Base-by-base conservation (phyloP, 92 coral and sea anemone genomes). In the Galaxea fascicularis region DNA sequence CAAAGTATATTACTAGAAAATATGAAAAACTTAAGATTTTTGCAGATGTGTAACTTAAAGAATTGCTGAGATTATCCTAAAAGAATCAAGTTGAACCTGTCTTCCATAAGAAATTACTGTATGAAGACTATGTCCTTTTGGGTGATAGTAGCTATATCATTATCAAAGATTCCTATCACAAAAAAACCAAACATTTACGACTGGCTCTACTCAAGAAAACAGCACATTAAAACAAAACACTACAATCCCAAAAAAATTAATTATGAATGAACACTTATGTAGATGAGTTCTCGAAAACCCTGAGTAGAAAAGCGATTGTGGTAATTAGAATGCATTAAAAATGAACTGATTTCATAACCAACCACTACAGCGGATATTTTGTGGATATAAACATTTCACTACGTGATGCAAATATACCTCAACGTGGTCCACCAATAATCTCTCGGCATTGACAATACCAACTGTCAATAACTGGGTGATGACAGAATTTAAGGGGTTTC, bases 401-500 rank as follows among this genome's bases (percentile, higher is more conserved):
- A 82, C 31, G n/a, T 9, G 25, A 76, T 31, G 65, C 70, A 45
- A 71, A 70, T 54, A 31, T 70, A 57, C 18, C 35, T 44, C 25
- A 54, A 53, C 28, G 41, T 4, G 27, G 53, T 18, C 28, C 41
- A 44, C 86, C 86, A 82, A 82, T 82, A 15, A 58, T 18, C 56
- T 70, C 46, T 26, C 16, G 8, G 2, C 67, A 52, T 18, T 71
- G 71, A 60, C 78, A 82, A 82, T 56, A 82, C 86, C 17, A 25
- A 31, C 84, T 88, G 95, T 72, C 95, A 91, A 88, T 91, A 92
- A 91, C 54, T 69, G 83, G 65, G 24, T 69, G 65, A 65, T 79
- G 90, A 91, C 87, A 84, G 86, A 49, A 74, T 90, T 88, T 79
- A 59, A 91, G 92, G 95, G 95, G 95, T 91, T 91, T 91, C 91